A percentile compares a stretch with the other conserved stretches of the same genome.
Evolutionary conservation across 2,113 vertebrate species (phyloP).

Genomic region (Ammodytes marinus): DNA sequence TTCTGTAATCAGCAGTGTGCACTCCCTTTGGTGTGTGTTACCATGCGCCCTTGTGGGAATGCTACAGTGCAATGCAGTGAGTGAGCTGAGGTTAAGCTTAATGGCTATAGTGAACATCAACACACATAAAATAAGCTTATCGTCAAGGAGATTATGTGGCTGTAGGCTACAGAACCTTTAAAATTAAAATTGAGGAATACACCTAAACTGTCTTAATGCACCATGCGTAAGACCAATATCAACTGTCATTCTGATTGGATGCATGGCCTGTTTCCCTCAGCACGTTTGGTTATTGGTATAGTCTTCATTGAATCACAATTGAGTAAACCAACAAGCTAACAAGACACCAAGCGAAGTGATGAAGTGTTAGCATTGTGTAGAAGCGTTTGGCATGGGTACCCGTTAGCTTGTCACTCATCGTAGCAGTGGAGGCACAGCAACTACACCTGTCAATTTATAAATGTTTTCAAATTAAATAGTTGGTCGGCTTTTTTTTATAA

Average conservation of each 20-base stretch:
- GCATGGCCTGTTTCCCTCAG: background rate
- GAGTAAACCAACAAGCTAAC: background rate
- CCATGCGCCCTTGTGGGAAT: background rate
- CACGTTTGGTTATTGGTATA: background rate
- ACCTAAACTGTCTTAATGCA: too few relatives aligned
- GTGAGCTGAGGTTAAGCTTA: slow-evolving; percentile 39
- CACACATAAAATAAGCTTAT: slow-evolving; percentile 42
- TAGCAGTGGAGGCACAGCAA: background rate
- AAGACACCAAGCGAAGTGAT: background rate
- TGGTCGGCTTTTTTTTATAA: too few relatives aligned
- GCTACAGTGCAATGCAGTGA: slow-evolving; percentile 39
- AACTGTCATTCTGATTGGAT: background rate
- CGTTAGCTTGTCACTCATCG: background rate
- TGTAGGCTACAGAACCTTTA: slow-evolving; percentile 50
- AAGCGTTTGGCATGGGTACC: background rate
- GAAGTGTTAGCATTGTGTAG: background rate
- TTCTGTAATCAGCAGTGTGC: slow-evolving; percentile 28
- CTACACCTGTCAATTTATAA: background rate
- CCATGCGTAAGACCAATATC: background rate
- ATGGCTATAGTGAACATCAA: slow-evolving; percentile 11
- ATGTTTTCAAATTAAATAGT: background rate
- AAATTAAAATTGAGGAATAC: too few relatives aligned
- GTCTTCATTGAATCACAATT: background rate
- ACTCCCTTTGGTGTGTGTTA: slow-evolving; percentile 9
- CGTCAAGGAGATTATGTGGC: slow-evolving; percentile 62